Evolutionary conservation across 2,113 vertebrate species (phyloP).

Genomic region (Chrysemys picta): DNA sequence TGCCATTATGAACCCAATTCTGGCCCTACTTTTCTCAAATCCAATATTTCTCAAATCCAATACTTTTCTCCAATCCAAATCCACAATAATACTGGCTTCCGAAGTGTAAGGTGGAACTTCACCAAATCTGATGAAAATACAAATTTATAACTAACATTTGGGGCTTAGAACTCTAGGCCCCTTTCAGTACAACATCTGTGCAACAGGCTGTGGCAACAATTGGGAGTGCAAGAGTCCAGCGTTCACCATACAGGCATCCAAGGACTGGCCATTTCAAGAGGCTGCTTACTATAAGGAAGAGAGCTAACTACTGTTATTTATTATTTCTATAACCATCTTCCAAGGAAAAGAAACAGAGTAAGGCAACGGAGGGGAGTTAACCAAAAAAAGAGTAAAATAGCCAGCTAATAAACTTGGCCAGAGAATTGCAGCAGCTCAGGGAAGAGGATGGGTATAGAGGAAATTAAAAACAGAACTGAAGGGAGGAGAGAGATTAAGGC

Average conservation of each 20-base stretch:
- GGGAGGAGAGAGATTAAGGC: background rate
- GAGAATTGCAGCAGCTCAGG: background rate
- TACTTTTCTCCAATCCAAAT: background rate
- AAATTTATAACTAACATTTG: background rate
- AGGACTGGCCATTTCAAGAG: background rate
- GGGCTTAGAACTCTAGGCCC: background rate
- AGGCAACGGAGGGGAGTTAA: background rate
- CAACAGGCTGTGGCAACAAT: background rate
- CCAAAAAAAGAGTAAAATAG: background rate
- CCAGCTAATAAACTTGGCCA: background rate
- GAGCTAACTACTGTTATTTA: background rate
- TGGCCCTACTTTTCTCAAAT: background rate
- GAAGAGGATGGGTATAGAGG: background rate
- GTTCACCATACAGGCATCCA: background rate
- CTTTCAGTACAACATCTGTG: background rate
- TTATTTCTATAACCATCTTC: background rate
- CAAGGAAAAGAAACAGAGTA: background rate
- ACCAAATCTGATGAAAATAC: background rate
- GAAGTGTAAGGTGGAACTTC: background rate
- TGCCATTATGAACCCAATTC: background rate
- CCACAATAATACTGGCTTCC: background rate
- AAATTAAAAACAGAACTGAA: background rate
- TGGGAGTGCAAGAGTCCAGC: background rate
- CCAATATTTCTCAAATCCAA: background rate
- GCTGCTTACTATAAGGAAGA: background rate